These are phyloP conservation scores for Hippoglossus stenolepis DNA, from an alignment of 2,113 vertebrate species.

Conservation along the genomic window DNA sequence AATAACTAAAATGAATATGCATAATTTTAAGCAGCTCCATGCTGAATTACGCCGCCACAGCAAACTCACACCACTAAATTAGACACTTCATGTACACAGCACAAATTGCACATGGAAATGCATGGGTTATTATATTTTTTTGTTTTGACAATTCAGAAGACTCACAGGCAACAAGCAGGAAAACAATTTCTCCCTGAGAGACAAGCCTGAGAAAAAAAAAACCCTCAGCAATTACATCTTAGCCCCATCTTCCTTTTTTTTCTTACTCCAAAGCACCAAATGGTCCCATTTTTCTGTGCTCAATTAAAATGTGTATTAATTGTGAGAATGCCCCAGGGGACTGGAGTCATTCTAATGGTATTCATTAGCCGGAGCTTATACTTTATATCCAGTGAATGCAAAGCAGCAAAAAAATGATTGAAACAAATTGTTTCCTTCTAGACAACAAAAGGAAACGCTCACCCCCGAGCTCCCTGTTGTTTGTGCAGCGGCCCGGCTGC, in stretches of 20 bases:
- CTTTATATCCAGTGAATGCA: conserved; percentile 54
- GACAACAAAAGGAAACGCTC: conserved; percentile 59
- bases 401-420: conserved; percentile 57
- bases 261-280: conserved; percentile 39
- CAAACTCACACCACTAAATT: conserved; percentile 6
- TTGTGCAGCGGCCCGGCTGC: conserved; percentile 47
- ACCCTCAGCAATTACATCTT: conserved; percentile 42
- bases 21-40: conserved; percentile 19
- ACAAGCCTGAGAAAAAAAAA: conserved; percentile 9
- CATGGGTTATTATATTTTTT: conserved; percentile 24
- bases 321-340: conserved; percentile 58
- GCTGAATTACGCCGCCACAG: conserved; percentile 11
- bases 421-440: conserved; percentile 51
- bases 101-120: conserved; percentile 36
- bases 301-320: conserved; percentile 70
- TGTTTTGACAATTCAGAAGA: conserved; percentile 48
- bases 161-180: conserved; percentile 37
- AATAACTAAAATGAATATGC: conserved; percentile 49
- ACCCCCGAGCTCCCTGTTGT: conserved; percentile 43
- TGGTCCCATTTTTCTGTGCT: conserved; percentile 35
- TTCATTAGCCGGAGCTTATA: conserved; percentile 67
- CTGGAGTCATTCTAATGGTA: conserved; percentile 40
- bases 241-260: neutral
- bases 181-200: conserved; percentile 44
- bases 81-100: conserved; percentile 13